Base-by-base conservation (phyloP, 1,140 invertebrate species). In the Parapsyche elsis region DNA sequence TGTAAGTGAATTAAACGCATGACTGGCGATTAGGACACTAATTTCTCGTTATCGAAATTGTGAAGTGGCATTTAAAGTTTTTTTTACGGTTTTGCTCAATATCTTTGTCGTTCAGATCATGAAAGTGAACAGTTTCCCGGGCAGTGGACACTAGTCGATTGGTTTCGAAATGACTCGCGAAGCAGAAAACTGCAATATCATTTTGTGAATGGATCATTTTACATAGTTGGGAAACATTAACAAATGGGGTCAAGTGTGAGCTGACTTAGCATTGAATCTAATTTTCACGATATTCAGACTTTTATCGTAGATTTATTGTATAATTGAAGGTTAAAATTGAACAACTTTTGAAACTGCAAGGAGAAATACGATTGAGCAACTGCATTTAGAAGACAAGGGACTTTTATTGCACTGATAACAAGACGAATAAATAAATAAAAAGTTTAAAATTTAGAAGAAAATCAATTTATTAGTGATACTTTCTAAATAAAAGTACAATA, bases 181-280 rank as follows among this genome's bases (percentile, higher is more conserved):
- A 80, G 57, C 79, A 76, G 59, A 78, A 80, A 80, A 76, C 71
- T 67, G 78, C 78, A 79, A 79, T 26, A 75, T 49, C 73, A 75
- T n/a, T 57, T 16, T 16, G 24, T 24, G 73, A 75, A 75, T 30
- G 46, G 49, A 46, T 75, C 45, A 57, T n/a, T 26, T 57, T 49
- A n/a, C 10, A 26, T n/a, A n/a, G n/a, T 57, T 75, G 23, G 45
- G 49, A 49, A 53, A 75, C 49, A 49, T 23, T 75, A 14, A 24
- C 14, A 75, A 75, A 75, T 77, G 24, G 38, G 75, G 46, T 77
- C 75, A 77, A 77, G 75, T 77, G 75, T 45, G 53, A 19, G 12
- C 49, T 23, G n/a, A 10, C 21, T 67, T 24, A 67, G 23, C 64
- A 67, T 67, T 67, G 64, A 67, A 67, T 67, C 24, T 9, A 67